Conservation (phyloP, 1,140 invertebrate genomes). For the Stenopsyche tienmushanensis region DNA sequence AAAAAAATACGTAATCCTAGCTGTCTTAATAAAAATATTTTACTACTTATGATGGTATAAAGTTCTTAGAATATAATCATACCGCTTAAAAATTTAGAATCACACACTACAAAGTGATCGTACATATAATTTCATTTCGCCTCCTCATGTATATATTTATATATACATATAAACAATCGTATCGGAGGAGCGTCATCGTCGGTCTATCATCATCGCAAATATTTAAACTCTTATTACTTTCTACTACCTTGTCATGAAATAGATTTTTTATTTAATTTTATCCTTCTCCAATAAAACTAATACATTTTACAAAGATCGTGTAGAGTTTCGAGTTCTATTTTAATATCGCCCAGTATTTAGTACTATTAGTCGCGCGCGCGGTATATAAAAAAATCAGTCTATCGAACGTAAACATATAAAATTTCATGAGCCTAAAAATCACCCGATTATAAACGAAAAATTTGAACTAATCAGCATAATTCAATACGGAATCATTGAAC, state of each 20-base stretch:
- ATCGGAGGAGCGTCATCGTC: too few relatives aligned
- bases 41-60: conserved; percentile 36
- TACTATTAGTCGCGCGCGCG: too few relatives aligned
- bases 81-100: conserved; percentile 28
- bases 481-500: too few relatives aligned
- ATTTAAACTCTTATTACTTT: conserved; percentile 15
- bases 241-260: conserved; percentile 42
- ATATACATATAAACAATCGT: too few relatives aligned
- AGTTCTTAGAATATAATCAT: conserved; percentile 15
- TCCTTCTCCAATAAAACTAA: too few relatives aligned
- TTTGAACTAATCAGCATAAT: background rate
- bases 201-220: too few relatives aligned
- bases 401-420: conserved; percentile 30
- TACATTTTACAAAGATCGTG: conserved; percentile 30
- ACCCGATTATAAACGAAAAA: background rate
- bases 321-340: conserved; percentile 26
- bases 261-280: conserved; percentile 28
- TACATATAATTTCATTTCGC: conserved; percentile 28
- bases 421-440: background rate
- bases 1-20: conserved; percentile 32
- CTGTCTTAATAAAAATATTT: conserved; percentile 37
- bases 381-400: conserved; percentile 39
- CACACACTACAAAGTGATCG: conserved; percentile 38
- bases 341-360: conserved; percentile 14
- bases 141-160: conserved; percentile 18